Conservation (phyloP, 2,888 invertebrate species). For the Allophyes oxyacanthae region DNA sequence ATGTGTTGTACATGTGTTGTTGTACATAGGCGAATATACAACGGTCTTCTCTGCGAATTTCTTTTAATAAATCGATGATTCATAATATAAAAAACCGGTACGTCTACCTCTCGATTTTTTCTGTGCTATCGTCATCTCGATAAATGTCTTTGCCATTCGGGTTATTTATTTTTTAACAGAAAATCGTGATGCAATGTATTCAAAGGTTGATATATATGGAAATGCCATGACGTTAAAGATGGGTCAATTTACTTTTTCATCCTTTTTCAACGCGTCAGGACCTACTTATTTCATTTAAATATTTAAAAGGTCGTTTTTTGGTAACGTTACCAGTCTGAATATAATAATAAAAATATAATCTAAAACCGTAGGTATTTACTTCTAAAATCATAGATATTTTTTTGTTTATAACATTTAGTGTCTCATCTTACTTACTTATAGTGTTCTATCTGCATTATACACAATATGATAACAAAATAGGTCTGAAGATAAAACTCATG, state of each 20-base stretch:
- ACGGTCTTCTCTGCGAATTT: conserved; percentile 54
- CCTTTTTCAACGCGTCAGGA: background rate
- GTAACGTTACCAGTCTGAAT: too few relatives aligned
- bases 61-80: conserved; percentile 53
- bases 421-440: too few relatives aligned
- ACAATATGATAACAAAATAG: conserved; percentile 30
- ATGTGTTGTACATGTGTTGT: too few relatives aligned
- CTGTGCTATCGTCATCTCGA: conserved; percentile 34
- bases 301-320: too few relatives aligned
- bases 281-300: too few relatives aligned
- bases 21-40: conserved; percentile 42
- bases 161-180: conserved; percentile 35
- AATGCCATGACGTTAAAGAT: conserved; percentile 11
- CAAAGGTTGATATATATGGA: conserved; percentile 1
- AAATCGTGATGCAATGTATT: conserved; percentile 40
- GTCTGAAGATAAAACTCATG: conserved; percentile 5
- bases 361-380: too few relatives aligned
- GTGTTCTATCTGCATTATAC: background rate
- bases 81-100: conserved; percentile 52
- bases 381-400: too few relatives aligned
- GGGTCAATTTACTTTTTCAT: conserved; percentile 18
- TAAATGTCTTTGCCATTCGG: conserved; percentile 46
- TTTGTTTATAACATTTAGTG: too few relatives aligned
- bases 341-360: too few relatives aligned
- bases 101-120: conserved; percentile 23